Conservation (phyloP, 2,113 vertebrate genomes). For the Microtus oregoni region DNA sequence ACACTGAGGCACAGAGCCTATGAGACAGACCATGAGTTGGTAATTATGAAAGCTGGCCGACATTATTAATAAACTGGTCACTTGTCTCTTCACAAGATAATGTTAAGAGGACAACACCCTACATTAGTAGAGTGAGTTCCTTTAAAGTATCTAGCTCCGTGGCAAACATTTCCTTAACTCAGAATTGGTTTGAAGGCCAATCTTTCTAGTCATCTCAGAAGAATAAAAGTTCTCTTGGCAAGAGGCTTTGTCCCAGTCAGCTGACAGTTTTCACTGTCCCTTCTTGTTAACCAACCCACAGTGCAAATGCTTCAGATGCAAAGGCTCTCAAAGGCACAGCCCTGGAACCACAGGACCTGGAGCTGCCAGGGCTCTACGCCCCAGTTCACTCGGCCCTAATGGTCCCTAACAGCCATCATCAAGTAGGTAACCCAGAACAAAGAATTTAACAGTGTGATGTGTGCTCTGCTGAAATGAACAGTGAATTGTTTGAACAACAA, state of each 20-base stretch:
- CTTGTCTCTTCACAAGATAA: neutral
- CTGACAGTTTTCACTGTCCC: neutral
- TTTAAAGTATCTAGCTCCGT: neutral
- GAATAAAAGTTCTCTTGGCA: neutral
- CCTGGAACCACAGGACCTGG: neutral
- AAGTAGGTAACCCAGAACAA: conserved; percentile 2
- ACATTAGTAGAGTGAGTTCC: neutral
- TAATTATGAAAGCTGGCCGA: neutral
- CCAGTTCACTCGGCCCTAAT: neutral
- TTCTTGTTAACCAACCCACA: neutral
- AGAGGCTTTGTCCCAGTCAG: neutral
- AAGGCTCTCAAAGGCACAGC: conserved; percentile 25
- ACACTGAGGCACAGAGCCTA: neutral
- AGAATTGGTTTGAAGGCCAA: neutral
- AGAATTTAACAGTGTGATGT: neutral
- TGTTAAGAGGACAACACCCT: neutral
- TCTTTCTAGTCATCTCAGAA: neutral
- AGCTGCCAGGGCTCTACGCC: neutral
- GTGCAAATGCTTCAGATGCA: neutral
- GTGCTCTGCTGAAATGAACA: neutral
- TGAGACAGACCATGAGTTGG: neutral
- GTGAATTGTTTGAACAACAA: conserved; percentile 40
- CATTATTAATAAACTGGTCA: neutral
- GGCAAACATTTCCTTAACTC: conserved; percentile 29
- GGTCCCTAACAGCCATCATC: conserved; percentile 16